These are phyloP conservation scores for Pseudomyrmex gracilis DNA, from an alignment of 1,140 invertebrate genomes.

Conservation along the genomic window DNA sequence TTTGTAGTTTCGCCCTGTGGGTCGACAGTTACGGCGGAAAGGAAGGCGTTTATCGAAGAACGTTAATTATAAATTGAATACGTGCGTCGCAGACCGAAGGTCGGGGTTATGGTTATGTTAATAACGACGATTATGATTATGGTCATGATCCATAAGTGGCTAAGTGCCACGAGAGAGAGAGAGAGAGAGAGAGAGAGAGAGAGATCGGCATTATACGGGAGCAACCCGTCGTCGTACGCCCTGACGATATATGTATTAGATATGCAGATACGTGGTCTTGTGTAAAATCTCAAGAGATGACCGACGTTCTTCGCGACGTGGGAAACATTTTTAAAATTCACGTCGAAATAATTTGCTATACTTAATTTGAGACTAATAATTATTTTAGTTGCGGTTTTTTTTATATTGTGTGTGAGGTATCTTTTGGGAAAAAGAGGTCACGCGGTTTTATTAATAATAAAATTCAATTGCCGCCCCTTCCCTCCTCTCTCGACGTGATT, in stretches of 20 bases:
- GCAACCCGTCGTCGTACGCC: background rate
- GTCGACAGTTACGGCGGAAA: conserved; percentile 38
- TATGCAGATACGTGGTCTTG: background rate
- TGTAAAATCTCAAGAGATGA: background rate
- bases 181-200: conserved; percentile 31
- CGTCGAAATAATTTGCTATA: background rate
- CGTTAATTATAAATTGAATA: conserved; percentile 61
- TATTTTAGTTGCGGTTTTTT: background rate
- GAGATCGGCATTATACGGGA: conserved; percentile 15
- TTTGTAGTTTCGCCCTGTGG: conserved; percentile 32
- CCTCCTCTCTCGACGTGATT: background rate
- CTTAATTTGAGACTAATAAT: background rate
- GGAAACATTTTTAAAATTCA: background rate
- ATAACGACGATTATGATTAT: conserved; percentile 51
- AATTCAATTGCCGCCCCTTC: background rate
- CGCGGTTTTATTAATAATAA: background rate
- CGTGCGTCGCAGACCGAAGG: conserved; percentile 33
- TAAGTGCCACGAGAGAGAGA: conserved; percentile 34
- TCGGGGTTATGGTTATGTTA: conserved; percentile 57
- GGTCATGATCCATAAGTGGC: conserved; percentile 26
- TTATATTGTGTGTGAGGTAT: too few relatives aligned
- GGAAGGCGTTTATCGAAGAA: conserved; percentile 54
- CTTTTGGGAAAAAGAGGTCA: background rate
- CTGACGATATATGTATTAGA: background rate
- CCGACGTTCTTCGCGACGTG: background rate